Base-by-base conservation (phyloP, 2,797 vertebrate species). In the Fringilla coelebs region DNA sequence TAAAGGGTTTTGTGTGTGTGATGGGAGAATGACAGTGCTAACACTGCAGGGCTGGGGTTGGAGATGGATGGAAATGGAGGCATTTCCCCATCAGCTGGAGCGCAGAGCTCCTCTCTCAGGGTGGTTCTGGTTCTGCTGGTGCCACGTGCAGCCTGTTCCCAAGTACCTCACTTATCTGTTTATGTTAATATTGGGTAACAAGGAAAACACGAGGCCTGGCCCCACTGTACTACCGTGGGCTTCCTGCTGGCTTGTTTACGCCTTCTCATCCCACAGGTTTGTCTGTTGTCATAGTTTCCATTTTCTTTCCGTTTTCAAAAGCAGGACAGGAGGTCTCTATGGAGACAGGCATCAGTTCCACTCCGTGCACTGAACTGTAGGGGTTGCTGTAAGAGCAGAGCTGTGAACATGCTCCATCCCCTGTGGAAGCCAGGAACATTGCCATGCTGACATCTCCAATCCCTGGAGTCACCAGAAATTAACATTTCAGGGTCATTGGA, bases 281-380 rank as follows among this genome's bases (percentile, higher is more conserved):
- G 94, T 96, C 88, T 94, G 93, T 96, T 96, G 94, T 94, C 93
- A 96, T 92, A 93, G 96, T 94, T 96, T 76, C 88, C 86, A 51
- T 90, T 92, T 91, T 85, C 91, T 83, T 91, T 28, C 89, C 5
- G 0, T 85, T 96, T 80, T 70, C 5, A 22, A 84, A 93, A 94
- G 94, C 88, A 94, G 87, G 93, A 95, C 88, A 91, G 88, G 85
- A 75, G 85, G 90, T 94, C 95, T 96, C 94, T 95, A 97, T 89
- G 72, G 93, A 96, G 96, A 95, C 95, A 93, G 76, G 86, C 85
- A 90, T 96, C 90, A 68, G 93, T 96, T 97, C 92, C 90, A 89
- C 92, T 96, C 93, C 0, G 1, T 91, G 86, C 29, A 5, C 84
- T 95, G 81, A 94, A 96, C 95, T 94, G 93, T 94, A 93, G 94